Base-by-base conservation (phyloP, 2,888 invertebrate species). In the Scelioninae gen. 2 region DNA sequence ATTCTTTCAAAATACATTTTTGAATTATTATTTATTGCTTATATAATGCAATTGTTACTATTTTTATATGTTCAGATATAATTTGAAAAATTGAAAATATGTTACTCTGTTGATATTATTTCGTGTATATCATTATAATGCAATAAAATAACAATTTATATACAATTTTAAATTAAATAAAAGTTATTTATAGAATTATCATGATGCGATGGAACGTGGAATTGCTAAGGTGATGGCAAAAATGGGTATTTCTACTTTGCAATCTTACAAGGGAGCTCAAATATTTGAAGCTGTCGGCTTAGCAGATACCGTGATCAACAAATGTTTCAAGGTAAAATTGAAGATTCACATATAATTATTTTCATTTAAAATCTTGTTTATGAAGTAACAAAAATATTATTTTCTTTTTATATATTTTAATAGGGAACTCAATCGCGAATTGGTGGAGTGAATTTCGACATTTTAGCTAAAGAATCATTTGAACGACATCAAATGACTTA, bases 251-350 rank as follows among this genome's bases (percentile, higher is more conserved):
- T 97, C 97, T 65, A 99, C 98, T 0, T 88, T 99, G 37, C 98
- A 98, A 86, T 98, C 97, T 0, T 99, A 99, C 87, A 98, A 98
- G 88, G 96, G 97, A 75, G 99, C 99, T 0, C 99, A 99, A 88
- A 99, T 99, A 80, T 99, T 99, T 84, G 99, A 99, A 87, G 98
- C 98, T 0, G 97, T 99, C 7, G 99, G 99, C 0, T 87, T 99
- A 46, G 93, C 94, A 35, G 91, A 93, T 70, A 97, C 98, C 81
- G 94, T 99, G 0, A 91, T 99, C 72, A 94, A 97, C 67, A 94
- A 94, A 82, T 98, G 98, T 86, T 99, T 99, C 88, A 94, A 88
- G 90, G 87, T 89, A 45, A n/a, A n/a, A n/a, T n/a, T n/a, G n/a
- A n/a, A n/a, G n/a, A n/a, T n/a, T n/a, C n/a, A n/a, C n/a, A n/a